Evolutionary conservation across 2,113 vertebrate genomes (phyloP).

Genomic region (Dolichallabes microphthalmus): DNA sequence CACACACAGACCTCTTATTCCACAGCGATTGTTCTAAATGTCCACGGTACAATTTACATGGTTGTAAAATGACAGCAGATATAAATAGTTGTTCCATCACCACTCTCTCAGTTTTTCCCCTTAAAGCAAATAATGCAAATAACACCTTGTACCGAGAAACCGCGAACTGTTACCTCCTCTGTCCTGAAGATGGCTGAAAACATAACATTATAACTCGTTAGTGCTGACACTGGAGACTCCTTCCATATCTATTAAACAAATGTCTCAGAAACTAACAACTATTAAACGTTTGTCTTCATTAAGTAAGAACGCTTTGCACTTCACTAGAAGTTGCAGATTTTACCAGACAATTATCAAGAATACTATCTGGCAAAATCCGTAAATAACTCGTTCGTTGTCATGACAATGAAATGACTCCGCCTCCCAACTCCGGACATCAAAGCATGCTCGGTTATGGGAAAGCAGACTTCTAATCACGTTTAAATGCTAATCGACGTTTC

Average conservation of each 20-base stretch:
- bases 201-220: neutral
- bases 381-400: neutral
- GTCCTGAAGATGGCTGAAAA: neutral
- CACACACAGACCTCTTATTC: no score
- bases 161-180: neutral
- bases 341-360: neutral
- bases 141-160: neutral
- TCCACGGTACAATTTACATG: neutral
- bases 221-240: neutral
- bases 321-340: neutral
- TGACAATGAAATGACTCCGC: neutral
- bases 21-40: neutral
- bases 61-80: neutral
- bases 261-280: neutral
- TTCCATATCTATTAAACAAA: neutral
- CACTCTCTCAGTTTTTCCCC: neutral
- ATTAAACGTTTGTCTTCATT: neutral
- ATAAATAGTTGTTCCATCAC: neutral
- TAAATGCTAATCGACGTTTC: neutral
- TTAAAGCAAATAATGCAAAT: neutral
- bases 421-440: neutral
- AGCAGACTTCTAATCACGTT: neutral
- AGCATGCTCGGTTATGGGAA: neutral
- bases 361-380: neutral
- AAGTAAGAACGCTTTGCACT: neutral